A percentile compares a stretch with the other conserved stretches of the same genome.
phyloP scores from a whole-genome alignment of 2,888 invertebrate genomes.

The Synanthedon myopaeformis region DNA sequence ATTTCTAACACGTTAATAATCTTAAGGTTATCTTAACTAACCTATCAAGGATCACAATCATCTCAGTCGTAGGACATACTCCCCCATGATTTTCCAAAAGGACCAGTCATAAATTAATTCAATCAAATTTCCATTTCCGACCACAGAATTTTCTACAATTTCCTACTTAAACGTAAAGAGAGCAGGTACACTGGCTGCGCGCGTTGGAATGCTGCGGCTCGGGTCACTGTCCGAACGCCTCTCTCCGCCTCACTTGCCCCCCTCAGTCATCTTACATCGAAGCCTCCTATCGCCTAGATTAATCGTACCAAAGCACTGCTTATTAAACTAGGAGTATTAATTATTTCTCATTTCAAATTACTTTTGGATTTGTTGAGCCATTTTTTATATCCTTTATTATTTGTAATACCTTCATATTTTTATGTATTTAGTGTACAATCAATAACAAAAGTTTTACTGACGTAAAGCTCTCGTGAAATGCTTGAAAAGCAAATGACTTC shows the following conservation, averaged over 20 bases:
- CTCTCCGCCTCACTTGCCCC: slow-evolving; percentile 20
- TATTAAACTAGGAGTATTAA: slow-evolving; percentile 23
- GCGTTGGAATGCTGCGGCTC: slow-evolving; percentile 53
- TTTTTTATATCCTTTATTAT: too few relatives aligned
- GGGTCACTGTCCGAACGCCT: slow-evolving; percentile 59
- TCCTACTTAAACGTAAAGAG: slow-evolving; percentile 42
- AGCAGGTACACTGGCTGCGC: slow-evolving; percentile 47
- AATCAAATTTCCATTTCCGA: background rate
- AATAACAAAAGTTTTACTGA: too few relatives aligned
- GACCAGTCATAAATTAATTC: slow-evolving; percentile 5
- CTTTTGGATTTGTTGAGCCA: background rate
- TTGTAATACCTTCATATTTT: too few relatives aligned
- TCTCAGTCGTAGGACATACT: too few relatives aligned
- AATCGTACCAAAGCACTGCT: slow-evolving; percentile 39
- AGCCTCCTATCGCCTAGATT: slow-evolving; percentile 58
- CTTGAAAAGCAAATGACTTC: too few relatives aligned
- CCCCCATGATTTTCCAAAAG: too few relatives aligned
- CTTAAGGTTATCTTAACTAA: too few relatives aligned
- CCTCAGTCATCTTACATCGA: slow-evolving; percentile 42
- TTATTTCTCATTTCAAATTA: slow-evolving; percentile 2
- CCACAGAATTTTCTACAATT: background rate
- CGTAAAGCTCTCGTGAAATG: too few relatives aligned
- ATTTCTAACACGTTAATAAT: too few relatives aligned
- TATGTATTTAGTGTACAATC: too few relatives aligned
- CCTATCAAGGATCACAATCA: too few relatives aligned